Evolutionary conservation across 2,888 invertebrate genomes (phyloP).

Genomic region (Apotomis capreana): DNA sequence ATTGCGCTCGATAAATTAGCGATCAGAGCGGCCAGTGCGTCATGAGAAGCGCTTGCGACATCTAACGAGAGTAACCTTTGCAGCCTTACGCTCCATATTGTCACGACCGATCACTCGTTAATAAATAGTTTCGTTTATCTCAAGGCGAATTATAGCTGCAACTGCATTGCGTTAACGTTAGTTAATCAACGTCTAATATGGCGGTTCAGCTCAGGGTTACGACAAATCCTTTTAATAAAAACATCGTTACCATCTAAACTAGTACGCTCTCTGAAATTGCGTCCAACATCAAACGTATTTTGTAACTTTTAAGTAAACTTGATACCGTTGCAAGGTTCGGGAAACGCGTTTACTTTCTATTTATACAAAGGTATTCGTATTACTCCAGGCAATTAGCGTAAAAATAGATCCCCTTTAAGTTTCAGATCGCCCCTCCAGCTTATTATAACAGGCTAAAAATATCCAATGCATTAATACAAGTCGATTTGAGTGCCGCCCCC

Average conservation of each 20-base stretch:
- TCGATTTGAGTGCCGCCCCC: constrained; percentile 61
- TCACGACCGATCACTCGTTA: constrained; percentile 74
- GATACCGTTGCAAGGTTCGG: constrained; percentile 71
- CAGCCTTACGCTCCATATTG: constrained; percentile 71
- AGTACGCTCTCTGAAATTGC: constrained; percentile 15
- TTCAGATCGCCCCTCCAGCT: constrained; percentile 55
- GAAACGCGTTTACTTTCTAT: constrained; percentile 53
- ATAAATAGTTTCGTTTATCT: constrained; percentile 74
- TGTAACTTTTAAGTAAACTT: constrained; percentile 75
- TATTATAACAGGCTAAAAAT: constrained; percentile 70
- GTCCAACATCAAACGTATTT: constrained; percentile 59
- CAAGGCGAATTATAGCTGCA: constrained; percentile 58
- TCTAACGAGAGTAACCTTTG: constrained; percentile 81
- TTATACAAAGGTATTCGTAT: constrained; percentile 33
- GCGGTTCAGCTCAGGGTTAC: constrained; percentile 34
- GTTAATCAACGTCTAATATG: constrained; percentile 38
- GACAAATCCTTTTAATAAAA: constrained; percentile 21
- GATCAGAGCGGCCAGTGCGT: constrained; percentile 56
- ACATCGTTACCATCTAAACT: constrained; percentile 12
- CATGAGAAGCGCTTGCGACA: constrained; percentile 70
- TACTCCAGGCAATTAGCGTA: constrained; percentile 44
- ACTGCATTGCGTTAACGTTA: constrained; percentile 52
- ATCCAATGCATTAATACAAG: constrained; percentile 64
- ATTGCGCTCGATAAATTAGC: constrained; percentile 19
- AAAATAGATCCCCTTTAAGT: constrained; percentile 61